A percentile compares a stretch with the other conserved stretches of the same genome.
These are phyloP conservation scores for Sinella curviseta DNA, from an alignment of 1,140 invertebrate species.

Conservation along the genomic window DNA sequence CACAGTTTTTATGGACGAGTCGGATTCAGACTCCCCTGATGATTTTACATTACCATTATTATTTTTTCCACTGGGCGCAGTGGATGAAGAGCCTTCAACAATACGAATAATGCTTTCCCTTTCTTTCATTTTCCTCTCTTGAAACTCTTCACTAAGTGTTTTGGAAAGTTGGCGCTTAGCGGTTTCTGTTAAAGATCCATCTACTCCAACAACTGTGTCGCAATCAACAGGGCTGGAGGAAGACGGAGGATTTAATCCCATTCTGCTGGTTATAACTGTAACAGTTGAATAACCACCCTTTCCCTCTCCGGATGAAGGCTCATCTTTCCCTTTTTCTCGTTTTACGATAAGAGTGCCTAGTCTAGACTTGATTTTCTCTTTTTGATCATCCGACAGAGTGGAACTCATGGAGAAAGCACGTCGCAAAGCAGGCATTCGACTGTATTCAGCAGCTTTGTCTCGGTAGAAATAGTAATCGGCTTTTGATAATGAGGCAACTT, in stretches of 20 bases:
- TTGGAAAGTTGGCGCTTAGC: constrained; percentile 73
- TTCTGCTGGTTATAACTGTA: constrained; percentile 38
- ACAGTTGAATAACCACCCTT: background rate
- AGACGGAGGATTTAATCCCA: constrained; percentile 38
- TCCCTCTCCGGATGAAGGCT: background rate
- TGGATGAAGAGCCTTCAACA: background rate
- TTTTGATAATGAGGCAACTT: constrained; percentile 44
- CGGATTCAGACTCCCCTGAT: constrained; percentile 57
- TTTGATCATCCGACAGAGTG: constrained; percentile 42
- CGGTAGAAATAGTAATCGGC: constrained; percentile 18
- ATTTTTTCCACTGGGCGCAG: constrained; percentile 1
- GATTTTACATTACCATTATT: background rate
- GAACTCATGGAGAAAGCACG: constrained; percentile 49
- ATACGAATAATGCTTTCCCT: background rate
- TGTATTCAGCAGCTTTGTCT: constrained; percentile 15
- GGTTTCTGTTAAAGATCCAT: constrained; percentile 58
- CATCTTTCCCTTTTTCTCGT: constrained; percentile 28
- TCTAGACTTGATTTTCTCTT: constrained; percentile 42
- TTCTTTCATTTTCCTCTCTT: constrained; percentile 55
- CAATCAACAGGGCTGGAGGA: constrained; percentile 18
- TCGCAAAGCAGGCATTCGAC: constrained; percentile 39
- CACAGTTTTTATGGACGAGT: constrained; percentile 67
- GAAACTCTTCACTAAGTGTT: constrained; percentile 69
- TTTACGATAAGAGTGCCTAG: constrained; percentile 38
- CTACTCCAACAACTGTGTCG: constrained; percentile 28